Conservation (phyloP, 2,113 vertebrate genomes). For the Planiliza haematocheilus region DNA sequence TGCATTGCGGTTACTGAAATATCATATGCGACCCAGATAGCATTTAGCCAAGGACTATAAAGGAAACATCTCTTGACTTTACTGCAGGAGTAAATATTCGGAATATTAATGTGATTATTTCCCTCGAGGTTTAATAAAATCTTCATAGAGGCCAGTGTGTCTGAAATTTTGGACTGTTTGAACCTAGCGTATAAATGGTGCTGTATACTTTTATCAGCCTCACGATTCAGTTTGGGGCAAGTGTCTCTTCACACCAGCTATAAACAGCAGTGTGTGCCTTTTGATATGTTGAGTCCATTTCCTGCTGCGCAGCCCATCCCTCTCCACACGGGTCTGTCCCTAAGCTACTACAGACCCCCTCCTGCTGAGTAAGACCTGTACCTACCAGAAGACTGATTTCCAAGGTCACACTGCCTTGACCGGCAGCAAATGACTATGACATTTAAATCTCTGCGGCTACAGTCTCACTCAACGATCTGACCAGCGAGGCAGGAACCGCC, state of each 20-base stretch:
- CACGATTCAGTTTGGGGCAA: neutral
- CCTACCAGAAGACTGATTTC: constrained; percentile 27
- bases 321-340: constrained; percentile 6
- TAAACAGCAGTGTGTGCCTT: constrained; percentile 20
- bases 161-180: too few relatives aligned
- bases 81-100: too few relatives aligned
- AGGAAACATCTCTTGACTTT: too few relatives aligned
- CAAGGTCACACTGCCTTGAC: constrained; percentile 30
- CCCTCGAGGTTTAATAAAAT: too few relatives aligned
- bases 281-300: constrained; percentile 39
- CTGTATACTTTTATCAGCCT: too few relatives aligned
- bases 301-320: constrained; percentile 17
- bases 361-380: constrained; percentile 56
- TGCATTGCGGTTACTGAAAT: too few relatives aligned
- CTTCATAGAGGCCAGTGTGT: too few relatives aligned
- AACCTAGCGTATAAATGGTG: too few relatives aligned
- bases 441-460: constrained; percentile 54
- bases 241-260: neutral
- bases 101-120: too few relatives aligned
- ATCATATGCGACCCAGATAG: too few relatives aligned
- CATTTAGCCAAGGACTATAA: too few relatives aligned
- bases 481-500: constrained; percentile 32
- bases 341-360: constrained; percentile 1
- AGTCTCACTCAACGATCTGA: constrained; percentile 48
- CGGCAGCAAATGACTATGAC: constrained; percentile 58